These are phyloP conservation scores for Smittia sp. DNA, from an alignment of 2,888 invertebrate species.

Conservation along the genomic window DNA sequence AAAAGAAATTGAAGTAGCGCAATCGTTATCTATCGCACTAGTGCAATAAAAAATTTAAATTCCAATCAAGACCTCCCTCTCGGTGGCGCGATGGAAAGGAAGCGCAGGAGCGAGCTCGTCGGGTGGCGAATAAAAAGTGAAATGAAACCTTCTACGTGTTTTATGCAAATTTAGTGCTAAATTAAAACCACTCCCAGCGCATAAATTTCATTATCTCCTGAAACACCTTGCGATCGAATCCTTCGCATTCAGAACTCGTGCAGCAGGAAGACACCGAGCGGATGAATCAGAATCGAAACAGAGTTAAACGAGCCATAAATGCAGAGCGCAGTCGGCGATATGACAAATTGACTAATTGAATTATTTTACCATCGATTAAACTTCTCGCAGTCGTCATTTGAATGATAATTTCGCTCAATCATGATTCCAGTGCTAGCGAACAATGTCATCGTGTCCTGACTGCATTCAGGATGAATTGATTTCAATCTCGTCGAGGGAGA, in stretches of 20 bases:
- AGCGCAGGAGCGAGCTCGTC: background rate
- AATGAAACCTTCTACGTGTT: conserved; percentile 30
- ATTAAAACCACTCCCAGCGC: conserved; percentile 38
- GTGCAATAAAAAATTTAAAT: conserved; percentile 37
- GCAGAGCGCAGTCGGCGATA: conserved; percentile 14
- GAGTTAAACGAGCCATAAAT: conserved; percentile 16
- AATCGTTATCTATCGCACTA: conserved; percentile 25
- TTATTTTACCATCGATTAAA: conserved; percentile 38
- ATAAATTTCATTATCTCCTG: conserved; percentile 34
- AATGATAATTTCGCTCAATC: conserved; percentile 28
- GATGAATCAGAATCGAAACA: background rate
- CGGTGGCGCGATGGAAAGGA: background rate
- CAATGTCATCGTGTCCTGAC: conserved; percentile 3
- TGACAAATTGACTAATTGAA: conserved; percentile 37
- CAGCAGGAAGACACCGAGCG: background rate
- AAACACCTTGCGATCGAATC: conserved; percentile 29
- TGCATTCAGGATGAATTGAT: conserved; percentile 28
- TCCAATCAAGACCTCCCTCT: conserved; percentile 13
- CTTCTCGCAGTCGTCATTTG: conserved; percentile 19
- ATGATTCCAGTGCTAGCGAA: conserved; percentile 9
- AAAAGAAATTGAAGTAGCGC: conserved; percentile 16
- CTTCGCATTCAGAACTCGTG: background rate
- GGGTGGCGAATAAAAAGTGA: background rate
- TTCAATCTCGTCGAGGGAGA: conserved; percentile 26
- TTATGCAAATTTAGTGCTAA: conserved; percentile 39